These are phyloP conservation scores for Parnassius orleans DNA, from an alignment of 2,888 invertebrate genomes.

Conservation along the genomic window DNA sequence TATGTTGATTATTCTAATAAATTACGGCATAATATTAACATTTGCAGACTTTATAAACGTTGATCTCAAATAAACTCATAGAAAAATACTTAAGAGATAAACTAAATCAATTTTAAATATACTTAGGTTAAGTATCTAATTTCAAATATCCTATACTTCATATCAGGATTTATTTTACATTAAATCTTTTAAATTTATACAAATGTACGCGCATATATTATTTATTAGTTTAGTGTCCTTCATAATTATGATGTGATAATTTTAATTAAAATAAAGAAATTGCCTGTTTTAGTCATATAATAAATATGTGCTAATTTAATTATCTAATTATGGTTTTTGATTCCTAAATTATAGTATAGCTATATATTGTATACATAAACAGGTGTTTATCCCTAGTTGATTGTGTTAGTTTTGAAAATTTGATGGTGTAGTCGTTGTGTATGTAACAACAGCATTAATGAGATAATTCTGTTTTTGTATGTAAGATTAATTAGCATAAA, in stretches of 20 bases:
- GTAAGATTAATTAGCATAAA: too few species aligned
- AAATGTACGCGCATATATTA: background rate
- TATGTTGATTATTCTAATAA: constrained; percentile 1
- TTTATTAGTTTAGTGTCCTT: background rate
- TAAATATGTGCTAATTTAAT: background rate
- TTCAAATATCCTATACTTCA: background rate
- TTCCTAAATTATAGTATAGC: background rate
- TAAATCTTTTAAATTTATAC: background rate
- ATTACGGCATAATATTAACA: constrained; percentile 7
- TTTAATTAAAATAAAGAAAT: constrained; percentile 6
- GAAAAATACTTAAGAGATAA: constrained; percentile 11
- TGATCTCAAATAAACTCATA: constrained; percentile 23
- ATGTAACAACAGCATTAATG: background rate
- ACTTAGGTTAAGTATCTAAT: constrained; percentile 16
- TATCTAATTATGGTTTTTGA: background rate
- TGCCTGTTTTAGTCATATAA: constrained; percentile 9
- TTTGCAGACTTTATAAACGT: constrained; percentile 14
- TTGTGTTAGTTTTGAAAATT: background rate
- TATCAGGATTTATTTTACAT: background rate
- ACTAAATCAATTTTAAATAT: constrained; percentile 10
- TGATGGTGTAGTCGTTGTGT: background rate
- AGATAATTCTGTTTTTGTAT: too few species aligned
- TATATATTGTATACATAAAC: background rate
- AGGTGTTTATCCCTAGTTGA: background rate
- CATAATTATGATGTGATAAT: constrained; percentile 3